Evolutionary conservation across 2,113 vertebrate genomes (phyloP).

Genomic region (Panthera leo): DNA sequence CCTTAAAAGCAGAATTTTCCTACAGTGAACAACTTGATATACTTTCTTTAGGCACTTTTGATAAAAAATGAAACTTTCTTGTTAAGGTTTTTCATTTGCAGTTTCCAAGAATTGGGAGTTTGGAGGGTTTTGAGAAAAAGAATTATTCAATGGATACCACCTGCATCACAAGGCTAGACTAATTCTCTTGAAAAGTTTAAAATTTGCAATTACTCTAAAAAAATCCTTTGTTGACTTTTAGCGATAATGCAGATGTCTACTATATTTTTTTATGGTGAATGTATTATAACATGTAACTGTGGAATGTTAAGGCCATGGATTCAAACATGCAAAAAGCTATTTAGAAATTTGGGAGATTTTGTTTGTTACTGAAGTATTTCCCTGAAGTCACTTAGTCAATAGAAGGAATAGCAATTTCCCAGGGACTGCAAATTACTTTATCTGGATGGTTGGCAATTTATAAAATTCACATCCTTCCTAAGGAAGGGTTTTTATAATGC

Average conservation of each 20-base stretch:
- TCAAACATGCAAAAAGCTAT: neutral
- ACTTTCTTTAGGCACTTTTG: conserved; percentile 3
- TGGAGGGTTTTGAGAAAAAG: neutral
- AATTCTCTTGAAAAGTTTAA: conserved; percentile 61
- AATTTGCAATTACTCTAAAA: conserved; percentile 10
- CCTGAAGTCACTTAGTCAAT: conserved; percentile 37
- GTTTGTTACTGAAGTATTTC: neutral
- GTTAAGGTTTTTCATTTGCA: conserved; percentile 8
- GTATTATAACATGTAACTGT: neutral
- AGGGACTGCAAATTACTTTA: neutral
- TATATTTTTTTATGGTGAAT: conserved; percentile 21
- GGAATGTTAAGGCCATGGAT: neutral
- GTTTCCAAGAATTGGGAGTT: conserved; percentile 24
- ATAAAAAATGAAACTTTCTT: conserved; percentile 14
- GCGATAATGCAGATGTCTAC: neutral
- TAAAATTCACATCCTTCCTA: neutral
- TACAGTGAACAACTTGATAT: neutral
- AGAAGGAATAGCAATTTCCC: conserved; percentile 18
- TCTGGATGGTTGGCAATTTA: conserved; percentile 50
- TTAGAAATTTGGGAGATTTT: conserved; percentile 24
- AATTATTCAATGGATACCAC: neutral
- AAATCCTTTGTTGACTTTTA: conserved; percentile 13
- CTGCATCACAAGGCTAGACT: neutral
- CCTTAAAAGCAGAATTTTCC: conserved; percentile 28
- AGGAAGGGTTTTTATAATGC: conserved; percentile 27